A percentile compares a stretch with the other conserved stretches of the same genome.
Conservation (phyloP, 2,888 invertebrate genomes). For the Rhagonycha lutea region DNA sequence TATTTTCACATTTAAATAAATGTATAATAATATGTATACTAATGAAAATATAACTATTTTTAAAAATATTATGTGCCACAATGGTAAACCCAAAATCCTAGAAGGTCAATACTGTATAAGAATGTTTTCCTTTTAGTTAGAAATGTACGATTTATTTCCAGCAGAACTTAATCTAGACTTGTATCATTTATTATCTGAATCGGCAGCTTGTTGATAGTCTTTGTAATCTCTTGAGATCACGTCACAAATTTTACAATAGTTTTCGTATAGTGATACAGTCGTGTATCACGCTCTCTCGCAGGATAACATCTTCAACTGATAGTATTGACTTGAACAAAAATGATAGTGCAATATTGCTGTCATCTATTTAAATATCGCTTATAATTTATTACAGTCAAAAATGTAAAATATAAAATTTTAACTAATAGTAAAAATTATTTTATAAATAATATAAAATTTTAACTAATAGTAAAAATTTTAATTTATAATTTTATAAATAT, state of each 20-base stretch:
- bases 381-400: neutral
- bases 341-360: constrained; percentile 6
- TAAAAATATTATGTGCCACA: neutral
- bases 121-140: neutral
- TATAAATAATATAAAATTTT: neutral
- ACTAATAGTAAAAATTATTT: no score
- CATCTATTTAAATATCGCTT: neutral
- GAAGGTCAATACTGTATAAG: neutral
- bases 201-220: constrained; percentile 22
- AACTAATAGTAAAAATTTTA: neutral
- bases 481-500: neutral
- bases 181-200: constrained; percentile 21
- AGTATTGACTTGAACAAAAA: constrained; percentile 16
- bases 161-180: constrained; percentile 11
- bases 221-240: constrained; percentile 16
- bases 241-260: constrained; percentile 19
- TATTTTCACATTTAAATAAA: no score
- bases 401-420: neutral
- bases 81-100: neutral
- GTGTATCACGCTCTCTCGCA: constrained; percentile 14
- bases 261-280: constrained; percentile 12
- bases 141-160: neutral
- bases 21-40: no score
- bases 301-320: constrained; percentile 13
- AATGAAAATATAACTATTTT: neutral